Conservation (phyloP, 2,888 invertebrate genomes). For the Ectemnius continuus region DNA sequence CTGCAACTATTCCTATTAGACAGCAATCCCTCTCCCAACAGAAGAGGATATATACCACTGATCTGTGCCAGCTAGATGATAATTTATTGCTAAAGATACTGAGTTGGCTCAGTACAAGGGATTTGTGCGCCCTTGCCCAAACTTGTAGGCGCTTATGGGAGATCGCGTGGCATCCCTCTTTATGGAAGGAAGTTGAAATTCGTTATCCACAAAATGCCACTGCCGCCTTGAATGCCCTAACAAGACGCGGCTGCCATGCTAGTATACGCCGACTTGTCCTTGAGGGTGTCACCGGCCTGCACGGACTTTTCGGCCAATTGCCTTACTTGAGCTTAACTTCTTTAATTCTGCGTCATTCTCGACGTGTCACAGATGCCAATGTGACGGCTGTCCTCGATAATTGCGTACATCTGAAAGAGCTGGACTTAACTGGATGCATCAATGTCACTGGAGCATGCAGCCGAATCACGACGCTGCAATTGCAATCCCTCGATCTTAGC, state of each 20-base stretch:
- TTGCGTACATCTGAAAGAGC: constrained; percentile 67
- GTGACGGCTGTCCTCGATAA: constrained; percentile 69
- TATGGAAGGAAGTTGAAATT: constrained; percentile 81
- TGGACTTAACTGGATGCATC: constrained; percentile 71
- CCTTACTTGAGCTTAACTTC: constrained; percentile 77
- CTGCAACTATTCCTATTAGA: constrained; percentile 52
- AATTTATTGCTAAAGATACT: constrained; percentile 85
- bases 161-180: constrained; percentile 87
- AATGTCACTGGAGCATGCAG: constrained; percentile 67
- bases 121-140: constrained; percentile 86
- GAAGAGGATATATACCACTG: constrained; percentile 44
- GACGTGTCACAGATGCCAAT: constrained; percentile 67
- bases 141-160: constrained; percentile 88
- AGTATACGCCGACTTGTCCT: constrained; percentile 66
- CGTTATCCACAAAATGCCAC: constrained; percentile 70
- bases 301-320: constrained; percentile 66
- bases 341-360: constrained; percentile 67
- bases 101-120: constrained; percentile 84
- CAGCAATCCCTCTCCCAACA: constrained; percentile 55
- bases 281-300: constrained; percentile 68
- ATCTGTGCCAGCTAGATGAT: constrained; percentile 78
- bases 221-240: constrained; percentile 64
- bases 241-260: constrained; percentile 68
- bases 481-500: constrained; percentile 94
- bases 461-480: constrained; percentile 79